A percentile compares a stretch with the other conserved stretches of the same genome.
Conservation (phyloP, 2,113 vertebrate genomes). For the Hassar affinis region DNA sequence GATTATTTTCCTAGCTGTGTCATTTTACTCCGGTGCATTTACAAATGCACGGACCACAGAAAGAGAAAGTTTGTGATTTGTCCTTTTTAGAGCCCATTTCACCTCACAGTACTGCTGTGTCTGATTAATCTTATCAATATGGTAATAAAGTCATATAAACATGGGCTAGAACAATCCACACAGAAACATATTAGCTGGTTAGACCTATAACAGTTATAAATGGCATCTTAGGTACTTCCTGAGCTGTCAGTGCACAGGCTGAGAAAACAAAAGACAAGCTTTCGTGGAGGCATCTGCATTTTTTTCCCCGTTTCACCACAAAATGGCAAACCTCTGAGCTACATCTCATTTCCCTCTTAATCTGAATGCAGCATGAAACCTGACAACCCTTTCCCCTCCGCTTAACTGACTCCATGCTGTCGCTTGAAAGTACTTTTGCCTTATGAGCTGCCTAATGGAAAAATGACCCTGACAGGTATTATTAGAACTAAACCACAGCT, state of each 20-base stretch:
- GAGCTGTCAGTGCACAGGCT: background rate
- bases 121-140: background rate
- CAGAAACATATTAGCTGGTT: background rate
- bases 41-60: background rate
- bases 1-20: background rate
- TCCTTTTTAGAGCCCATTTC: background rate
- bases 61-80: background rate
- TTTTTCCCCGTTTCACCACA: background rate
- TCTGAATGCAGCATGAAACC: background rate
- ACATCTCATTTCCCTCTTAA: background rate
- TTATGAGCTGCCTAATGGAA: background rate
- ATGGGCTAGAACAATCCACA: too few relatives aligned
- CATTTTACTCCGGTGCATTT: background rate
- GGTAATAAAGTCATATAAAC: background rate
- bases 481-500: background rate
- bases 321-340: background rate
- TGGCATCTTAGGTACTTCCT: background rate
- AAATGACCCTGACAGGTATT: background rate
- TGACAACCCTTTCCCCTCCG: background rate
- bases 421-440: background rate
- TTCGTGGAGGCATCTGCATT: background rate
- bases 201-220: background rate
- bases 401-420: background rate
- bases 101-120: background rate
- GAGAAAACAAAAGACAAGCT: background rate